These are phyloP conservation scores for Metopolophium dirhodum DNA, from an alignment of 1,140 invertebrate species.

Conservation along the genomic window DNA sequence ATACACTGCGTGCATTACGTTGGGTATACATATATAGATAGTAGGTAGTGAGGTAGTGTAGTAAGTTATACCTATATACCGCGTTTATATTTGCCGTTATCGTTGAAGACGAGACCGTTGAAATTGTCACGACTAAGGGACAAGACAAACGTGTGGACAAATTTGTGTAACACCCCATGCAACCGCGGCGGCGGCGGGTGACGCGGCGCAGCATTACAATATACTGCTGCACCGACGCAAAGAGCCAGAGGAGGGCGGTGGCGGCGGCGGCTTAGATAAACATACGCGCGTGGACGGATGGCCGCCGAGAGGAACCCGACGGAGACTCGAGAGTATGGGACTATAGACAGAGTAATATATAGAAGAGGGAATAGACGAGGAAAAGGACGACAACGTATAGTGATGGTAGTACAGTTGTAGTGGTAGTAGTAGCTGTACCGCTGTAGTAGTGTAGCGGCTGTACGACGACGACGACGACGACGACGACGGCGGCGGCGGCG, in stretches of 20 bases:
- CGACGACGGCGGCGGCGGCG: neutral
- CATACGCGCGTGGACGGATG: slow-evolving; percentile 1
- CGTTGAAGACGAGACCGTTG: neutral
- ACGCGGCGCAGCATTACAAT: neutral
- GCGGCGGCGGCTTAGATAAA: neutral
- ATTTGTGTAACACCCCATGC: slow-evolving; percentile 29
- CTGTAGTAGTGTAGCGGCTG: neutral
- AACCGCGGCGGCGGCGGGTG: neutral
- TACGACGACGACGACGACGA: neutral
- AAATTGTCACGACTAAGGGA: neutral
- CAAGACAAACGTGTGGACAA: slow-evolving; percentile 30
- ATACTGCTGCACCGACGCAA: neutral
- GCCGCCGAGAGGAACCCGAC: neutral
- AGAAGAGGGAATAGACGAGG: neutral
- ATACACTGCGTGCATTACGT: too few relatives aligned
- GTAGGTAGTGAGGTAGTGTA: too few relatives aligned
- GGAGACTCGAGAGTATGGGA: neutral
- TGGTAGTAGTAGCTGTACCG: neutral
- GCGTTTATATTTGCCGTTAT: neutral
- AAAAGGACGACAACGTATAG: neutral
- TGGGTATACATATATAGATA: too few relatives aligned
- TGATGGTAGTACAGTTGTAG: neutral
- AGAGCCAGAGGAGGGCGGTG: neutral
- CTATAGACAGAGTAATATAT: neutral
- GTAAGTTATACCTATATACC: neutral